These are phyloP conservation scores for Melopsittacus undulatus DNA, from an alignment of 2,797 vertebrate species.

Conservation along the genomic window DNA sequence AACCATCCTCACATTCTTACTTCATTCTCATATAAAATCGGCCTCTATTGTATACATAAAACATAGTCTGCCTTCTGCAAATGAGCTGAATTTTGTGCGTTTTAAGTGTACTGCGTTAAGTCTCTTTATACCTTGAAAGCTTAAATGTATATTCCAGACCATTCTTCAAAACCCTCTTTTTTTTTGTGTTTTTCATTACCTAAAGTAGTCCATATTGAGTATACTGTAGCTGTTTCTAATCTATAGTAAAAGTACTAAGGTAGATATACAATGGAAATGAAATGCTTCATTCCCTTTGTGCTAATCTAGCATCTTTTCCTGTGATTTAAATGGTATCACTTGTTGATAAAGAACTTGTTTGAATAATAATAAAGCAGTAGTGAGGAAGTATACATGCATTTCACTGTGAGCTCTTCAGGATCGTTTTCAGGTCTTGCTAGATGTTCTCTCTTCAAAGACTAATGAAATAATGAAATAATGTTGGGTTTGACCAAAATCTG, in stretches of 20 bases:
- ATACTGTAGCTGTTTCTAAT: neutral
- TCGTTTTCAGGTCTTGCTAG: neutral
- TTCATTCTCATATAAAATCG: neutral
- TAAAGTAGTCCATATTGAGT: neutral
- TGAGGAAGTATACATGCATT: neutral
- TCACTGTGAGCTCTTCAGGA: fast-evolving
- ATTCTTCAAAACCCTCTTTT: neutral
- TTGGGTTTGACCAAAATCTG: neutral
- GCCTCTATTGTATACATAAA: neutral
- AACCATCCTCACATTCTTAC: neutral
- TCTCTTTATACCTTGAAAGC: neutral
- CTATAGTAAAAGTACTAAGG: neutral
- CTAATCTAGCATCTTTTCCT: neutral
- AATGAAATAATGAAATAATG: fast-evolving
- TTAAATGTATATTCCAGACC: neutral
- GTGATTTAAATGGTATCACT: neutral
- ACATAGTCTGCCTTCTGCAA: neutral
- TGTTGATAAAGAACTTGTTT: neutral
- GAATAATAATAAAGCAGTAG: fast-evolving
- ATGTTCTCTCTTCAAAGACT: neutral
- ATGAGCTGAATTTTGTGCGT: neutral
- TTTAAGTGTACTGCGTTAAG: neutral
- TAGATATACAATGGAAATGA: neutral
- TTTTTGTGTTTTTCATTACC: neutral
- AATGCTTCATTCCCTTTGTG: neutral